These are phyloP conservation scores for Hypselothyrea guttata DNA, from an alignment of 2,888 invertebrate genomes.

Conservation along the genomic window DNA sequence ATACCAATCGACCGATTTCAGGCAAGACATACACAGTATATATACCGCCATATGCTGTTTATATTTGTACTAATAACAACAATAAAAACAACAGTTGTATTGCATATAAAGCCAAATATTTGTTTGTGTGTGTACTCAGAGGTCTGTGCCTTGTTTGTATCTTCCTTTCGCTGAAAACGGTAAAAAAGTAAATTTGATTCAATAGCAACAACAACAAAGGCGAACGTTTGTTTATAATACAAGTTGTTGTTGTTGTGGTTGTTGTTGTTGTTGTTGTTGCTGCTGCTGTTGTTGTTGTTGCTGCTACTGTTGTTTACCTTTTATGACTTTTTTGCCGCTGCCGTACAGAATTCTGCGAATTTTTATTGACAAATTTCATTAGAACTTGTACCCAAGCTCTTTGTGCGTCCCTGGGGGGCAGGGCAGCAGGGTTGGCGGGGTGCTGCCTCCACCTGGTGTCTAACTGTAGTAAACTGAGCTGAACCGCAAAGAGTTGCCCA, in stretches of 20 bases:
- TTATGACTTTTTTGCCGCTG: constrained; percentile 41
- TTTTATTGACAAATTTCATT: constrained; percentile 77
- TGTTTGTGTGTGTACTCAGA: constrained; percentile 19
- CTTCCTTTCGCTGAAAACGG: constrained; percentile 81
- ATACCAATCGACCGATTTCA: too few relatives aligned
- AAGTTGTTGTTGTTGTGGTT: constrained; percentile 15
- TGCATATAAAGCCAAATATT: neutral
- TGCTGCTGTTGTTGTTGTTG: constrained; percentile 16
- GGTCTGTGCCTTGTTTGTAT: constrained; percentile 41
- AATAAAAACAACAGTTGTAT: too few relatives aligned
- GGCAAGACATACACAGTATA: too few relatives aligned
- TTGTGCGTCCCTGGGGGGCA: constrained; percentile 8
- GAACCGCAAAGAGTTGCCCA: constrained; percentile 43
- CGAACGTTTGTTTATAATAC: constrained; percentile 50
- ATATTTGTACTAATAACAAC: neutral
- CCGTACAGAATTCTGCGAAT: constrained; percentile 64
- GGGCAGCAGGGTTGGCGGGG: neutral
- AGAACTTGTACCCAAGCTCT: constrained; percentile 63
- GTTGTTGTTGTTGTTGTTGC: constrained; percentile 13
- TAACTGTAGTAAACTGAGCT: constrained; percentile 71
- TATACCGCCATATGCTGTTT: too few relatives aligned
- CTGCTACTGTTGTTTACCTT: constrained; percentile 38
- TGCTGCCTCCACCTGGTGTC: constrained; percentile 28
- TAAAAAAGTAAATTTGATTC: constrained; percentile 81
- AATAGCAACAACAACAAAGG: constrained; percentile 42